These are phyloP conservation scores for Cricetomys ansorgei DNA, from an alignment of 2,113 vertebrate genomes.

Conservation along the genomic window DNA sequence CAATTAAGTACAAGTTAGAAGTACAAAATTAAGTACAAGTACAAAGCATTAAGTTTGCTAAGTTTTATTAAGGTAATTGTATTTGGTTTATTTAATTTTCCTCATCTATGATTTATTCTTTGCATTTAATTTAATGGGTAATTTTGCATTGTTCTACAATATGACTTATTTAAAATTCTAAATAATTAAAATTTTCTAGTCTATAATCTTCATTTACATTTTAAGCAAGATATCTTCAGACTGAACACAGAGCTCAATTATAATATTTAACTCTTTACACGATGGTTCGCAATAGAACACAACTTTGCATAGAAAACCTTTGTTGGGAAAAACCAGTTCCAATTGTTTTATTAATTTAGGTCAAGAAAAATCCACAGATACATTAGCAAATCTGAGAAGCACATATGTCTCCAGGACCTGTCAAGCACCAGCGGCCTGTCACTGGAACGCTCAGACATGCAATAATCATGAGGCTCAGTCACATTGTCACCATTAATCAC, in stretches of 20 bases:
- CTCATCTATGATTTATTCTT: background rate
- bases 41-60: background rate
- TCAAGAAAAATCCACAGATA: background rate
- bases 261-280: background rate
- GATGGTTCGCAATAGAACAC: background rate
- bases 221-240: conserved; percentile 6
- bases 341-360: conserved; percentile 35
- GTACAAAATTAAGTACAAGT: background rate
- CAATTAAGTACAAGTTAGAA: background rate
- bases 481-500: background rate
- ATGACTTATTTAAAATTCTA: background rate
- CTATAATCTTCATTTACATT: background rate
- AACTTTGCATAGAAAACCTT: background rate
- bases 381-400: too few species aligned
- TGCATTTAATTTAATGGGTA: background rate
- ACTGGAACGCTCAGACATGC: background rate
- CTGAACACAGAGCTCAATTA: background rate
- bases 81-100: background rate
- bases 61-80: background rate
- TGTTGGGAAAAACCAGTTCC: background rate
- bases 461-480: background rate
- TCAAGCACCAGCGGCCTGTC: background rate
- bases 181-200: background rate
- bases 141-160: conserved; percentile 1
- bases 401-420: background rate